Conservation (phyloP, 1,140 invertebrate genomes). For the Temnothorax curvispinosus region DNA sequence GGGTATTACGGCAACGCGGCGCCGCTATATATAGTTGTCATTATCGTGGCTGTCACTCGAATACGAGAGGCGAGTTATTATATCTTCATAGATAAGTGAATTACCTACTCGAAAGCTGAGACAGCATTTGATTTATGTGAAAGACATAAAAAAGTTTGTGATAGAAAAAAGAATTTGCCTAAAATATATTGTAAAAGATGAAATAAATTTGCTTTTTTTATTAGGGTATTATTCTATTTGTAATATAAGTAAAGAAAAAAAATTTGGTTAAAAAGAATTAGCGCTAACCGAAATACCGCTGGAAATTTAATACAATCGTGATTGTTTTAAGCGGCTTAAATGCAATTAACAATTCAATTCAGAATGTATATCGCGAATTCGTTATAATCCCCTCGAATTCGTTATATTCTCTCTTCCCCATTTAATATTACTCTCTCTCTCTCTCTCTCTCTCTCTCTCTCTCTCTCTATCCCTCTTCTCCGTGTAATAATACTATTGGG, state of each 20-base stretch:
- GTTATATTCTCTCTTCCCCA: conserved; percentile 39
- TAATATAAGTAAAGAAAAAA: not conserved
- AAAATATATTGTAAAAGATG: not conserved
- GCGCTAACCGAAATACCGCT: conserved; percentile 14
- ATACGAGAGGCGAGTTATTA: not conserved
- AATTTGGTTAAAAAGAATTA: conserved; percentile 39
- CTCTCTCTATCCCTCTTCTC: not conserved
- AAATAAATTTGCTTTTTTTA: conserved; percentile 18
- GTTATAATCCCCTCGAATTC: conserved; percentile 49
- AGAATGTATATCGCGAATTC: conserved; percentile 38
- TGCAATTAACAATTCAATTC: conserved; percentile 51
- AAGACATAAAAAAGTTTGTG: not conserved
- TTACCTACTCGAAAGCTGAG: not conserved
- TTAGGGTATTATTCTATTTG: not conserved
- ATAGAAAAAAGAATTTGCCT: not conserved
- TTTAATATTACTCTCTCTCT: conserved; percentile 20
- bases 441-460: not conserved
- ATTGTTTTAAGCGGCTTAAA: conserved; percentile 53
- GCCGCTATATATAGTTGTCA: conserved; percentile 5
- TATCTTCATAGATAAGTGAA: not conserved
- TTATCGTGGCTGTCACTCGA: not conserved
- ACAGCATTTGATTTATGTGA: not conserved
- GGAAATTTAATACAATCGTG: conserved; percentile 21
- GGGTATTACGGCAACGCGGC: not conserved
- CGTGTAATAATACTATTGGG: conserved; percentile 41